Evolutionary conservation across 2,113 vertebrate species (phyloP).

Genomic region (Odocoileus virginianus): DNA sequence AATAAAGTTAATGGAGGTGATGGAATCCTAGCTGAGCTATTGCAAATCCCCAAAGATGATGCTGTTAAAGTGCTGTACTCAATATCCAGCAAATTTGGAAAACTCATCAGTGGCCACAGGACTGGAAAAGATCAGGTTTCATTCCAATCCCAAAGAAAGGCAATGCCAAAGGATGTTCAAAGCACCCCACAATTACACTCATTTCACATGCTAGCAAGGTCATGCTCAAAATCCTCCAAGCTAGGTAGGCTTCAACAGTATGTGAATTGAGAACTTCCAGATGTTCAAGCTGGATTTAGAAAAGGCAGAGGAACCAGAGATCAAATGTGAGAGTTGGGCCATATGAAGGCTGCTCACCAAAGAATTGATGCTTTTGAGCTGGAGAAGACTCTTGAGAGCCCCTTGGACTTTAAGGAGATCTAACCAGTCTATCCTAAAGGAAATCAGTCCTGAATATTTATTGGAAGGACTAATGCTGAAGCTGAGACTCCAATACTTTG

Average conservation of each 20-base stretch:
- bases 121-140: neutral
- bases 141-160: neutral
- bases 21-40: neutral
- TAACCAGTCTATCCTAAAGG: neutral
- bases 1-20: neutral
- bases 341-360: neutral
- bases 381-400: neutral
- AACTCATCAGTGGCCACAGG: neutral
- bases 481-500: neutral
- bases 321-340: neutral
- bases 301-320: neutral
- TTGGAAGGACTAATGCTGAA: neutral
- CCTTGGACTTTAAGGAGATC: neutral
- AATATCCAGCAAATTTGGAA: neutral
- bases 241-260: neutral
- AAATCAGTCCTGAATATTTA: neutral
- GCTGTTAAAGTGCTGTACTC: neutral
- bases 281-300: neutral
- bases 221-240: neutral
- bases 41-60: neutral
- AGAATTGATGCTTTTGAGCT: neutral
- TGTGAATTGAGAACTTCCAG: neutral
- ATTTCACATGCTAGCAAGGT: neutral
- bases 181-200: neutral
- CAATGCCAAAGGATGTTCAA: neutral